phyloP scores from a whole-genome alignment of 1,140 invertebrate genomes.

The Hestina assimilis region DNA sequence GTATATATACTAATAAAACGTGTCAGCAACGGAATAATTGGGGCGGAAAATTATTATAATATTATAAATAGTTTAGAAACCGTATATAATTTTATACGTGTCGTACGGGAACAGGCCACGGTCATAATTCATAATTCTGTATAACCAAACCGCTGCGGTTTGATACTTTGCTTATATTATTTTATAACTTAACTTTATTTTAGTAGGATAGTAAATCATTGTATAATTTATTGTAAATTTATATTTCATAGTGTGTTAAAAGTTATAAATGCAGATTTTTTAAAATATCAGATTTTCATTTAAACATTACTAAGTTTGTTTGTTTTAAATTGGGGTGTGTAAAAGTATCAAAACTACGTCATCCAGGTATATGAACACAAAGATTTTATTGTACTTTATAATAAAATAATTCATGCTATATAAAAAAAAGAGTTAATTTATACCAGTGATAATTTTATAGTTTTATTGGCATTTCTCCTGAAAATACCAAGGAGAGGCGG shows the following conservation, averaged over 20 bases:
- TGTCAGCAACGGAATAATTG: conserved; percentile 73
- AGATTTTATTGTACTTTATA: conserved; percentile 43
- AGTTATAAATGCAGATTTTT: no score
- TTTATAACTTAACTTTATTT: no score
- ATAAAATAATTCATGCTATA: conserved; percentile 62
- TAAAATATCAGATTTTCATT: no score
- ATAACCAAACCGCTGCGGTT: conserved; percentile 27
- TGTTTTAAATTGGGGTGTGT: background rate
- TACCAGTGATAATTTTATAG: conserved; percentile 64
- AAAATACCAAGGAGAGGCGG: conserved; percentile 61
- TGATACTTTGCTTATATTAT: conserved; percentile 45
- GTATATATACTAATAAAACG: conserved; percentile 71
- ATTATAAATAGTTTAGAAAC: conserved; percentile 76
- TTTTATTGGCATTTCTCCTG: conserved; percentile 57
- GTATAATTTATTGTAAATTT: no score
- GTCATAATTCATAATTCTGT: conserved; percentile 68
- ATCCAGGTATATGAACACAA: conserved; percentile 18
- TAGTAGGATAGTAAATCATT: no score
- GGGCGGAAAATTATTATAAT: conserved; percentile 75
- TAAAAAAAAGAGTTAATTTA: conserved; percentile 57
- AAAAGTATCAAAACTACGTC: conserved; percentile 12
- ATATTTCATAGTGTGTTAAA: no score
- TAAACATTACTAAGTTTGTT: background rate
- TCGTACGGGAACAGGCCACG: conserved; percentile 57
- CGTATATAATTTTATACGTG: conserved; percentile 67